phyloP scores from a whole-genome alignment of 2,797 vertebrate species.

The Galagoides demidoff region DNA sequence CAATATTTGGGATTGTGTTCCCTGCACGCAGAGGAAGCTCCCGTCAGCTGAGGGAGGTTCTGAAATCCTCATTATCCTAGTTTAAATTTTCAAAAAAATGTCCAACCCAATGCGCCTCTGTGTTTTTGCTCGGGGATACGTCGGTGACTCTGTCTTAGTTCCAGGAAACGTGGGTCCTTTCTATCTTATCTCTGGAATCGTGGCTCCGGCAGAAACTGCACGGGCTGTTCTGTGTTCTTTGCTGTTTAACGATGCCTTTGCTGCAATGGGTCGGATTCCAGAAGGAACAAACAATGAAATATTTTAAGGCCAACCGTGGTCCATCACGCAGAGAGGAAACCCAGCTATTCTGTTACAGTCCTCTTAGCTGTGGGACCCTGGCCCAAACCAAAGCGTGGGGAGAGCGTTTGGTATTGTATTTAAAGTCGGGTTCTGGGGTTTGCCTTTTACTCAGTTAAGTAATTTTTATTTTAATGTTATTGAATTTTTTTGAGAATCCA shows the following conservation, averaged over 20 bases:
- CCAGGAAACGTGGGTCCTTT: conserved; percentile 22
- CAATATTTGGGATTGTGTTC: not conserved
- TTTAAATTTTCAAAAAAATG: conserved; percentile 36
- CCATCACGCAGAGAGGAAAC: not conserved
- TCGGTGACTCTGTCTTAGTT: conserved; percentile 39
- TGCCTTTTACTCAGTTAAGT: not conserved
- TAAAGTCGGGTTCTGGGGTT: not conserved
- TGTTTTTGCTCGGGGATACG: conserved; percentile 35
- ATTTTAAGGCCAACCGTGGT: not conserved
- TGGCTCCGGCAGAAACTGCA: not conserved
- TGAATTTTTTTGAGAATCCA: not conserved
- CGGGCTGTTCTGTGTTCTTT: conserved; percentile 8
- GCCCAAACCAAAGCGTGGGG: not conserved
- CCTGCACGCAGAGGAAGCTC: not conserved
- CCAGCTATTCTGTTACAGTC: not conserved
- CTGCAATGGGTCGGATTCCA: not conserved
- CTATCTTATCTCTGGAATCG: not conserved
- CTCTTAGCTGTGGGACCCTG: not conserved
- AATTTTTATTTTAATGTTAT: conserved; percentile 13
- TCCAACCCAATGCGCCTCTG: not conserved
- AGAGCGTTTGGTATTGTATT: accelerated
- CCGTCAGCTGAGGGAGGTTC: not conserved
- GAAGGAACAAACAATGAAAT: conserved; percentile 2
- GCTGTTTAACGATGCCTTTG: not conserved
- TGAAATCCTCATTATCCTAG: not conserved